Conservation (phyloP, 2,888 invertebrate genomes). For the Erannis defoliaria region DNA sequence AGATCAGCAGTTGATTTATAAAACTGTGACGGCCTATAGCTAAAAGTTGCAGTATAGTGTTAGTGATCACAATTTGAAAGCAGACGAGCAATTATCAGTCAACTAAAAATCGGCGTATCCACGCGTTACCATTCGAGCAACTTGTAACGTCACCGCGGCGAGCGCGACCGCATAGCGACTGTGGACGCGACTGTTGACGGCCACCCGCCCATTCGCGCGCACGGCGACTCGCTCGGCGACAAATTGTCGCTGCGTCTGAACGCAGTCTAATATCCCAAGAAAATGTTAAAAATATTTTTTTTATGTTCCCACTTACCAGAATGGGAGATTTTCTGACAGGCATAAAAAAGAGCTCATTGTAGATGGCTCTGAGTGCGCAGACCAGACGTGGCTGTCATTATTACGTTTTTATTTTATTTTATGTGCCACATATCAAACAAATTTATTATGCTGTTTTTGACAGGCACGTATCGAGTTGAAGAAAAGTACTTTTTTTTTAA, state of each 20-base stretch:
- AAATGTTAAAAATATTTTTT: background rate
- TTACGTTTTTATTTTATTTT: too few species aligned
- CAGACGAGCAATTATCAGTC: background rate
- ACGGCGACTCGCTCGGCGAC: constrained; percentile 46
- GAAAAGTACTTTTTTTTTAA: too few species aligned
- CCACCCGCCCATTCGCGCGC: constrained; percentile 46
- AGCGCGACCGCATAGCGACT: constrained; percentile 63
- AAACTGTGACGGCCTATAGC: background rate
- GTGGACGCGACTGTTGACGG: constrained; percentile 60
- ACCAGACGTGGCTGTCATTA: too few species aligned
- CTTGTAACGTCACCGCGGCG: constrained; percentile 62
- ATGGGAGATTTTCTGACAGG: too few species aligned
- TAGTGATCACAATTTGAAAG: background rate
- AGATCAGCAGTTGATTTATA: background rate
- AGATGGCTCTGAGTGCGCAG: too few species aligned
- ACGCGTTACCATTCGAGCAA: constrained; percentile 68
- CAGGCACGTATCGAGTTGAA: too few species aligned
- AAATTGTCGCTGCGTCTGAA: constrained; percentile 47
- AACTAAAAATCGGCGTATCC: background rate
- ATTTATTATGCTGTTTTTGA: too few species aligned
- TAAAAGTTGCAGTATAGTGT: background rate
- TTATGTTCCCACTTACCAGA: too few species aligned
- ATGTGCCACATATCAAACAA: too few species aligned
- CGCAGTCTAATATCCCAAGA: constrained; percentile 41
- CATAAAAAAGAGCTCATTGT: too few species aligned